These are phyloP conservation scores for Nyctibius bracteatus DNA, from an alignment of 2,113 vertebrate species.

Conservation along the genomic window DNA sequence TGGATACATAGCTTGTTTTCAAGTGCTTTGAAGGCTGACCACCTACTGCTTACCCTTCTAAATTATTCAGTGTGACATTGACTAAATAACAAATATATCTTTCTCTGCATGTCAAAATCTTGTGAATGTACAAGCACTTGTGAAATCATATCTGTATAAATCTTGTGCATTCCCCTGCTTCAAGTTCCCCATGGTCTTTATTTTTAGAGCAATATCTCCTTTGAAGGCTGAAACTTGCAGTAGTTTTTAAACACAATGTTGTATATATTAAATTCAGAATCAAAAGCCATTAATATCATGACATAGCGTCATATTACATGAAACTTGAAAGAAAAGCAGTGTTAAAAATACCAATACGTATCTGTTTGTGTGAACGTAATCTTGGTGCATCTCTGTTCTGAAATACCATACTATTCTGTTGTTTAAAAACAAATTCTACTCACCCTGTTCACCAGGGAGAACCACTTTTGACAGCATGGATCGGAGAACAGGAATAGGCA, in stretches of 20 bases:
- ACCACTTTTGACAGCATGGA: constrained; percentile 93
- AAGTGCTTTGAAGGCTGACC: background rate
- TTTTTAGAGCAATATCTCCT: background rate
- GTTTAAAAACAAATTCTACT: constrained; percentile 39
- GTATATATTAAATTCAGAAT: background rate
- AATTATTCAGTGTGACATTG: background rate
- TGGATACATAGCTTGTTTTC: background rate
- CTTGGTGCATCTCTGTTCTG: background rate
- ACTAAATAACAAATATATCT: background rate
- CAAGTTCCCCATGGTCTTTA: background rate
- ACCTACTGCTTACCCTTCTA: background rate
- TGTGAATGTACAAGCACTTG: background rate
- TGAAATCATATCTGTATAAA: background rate
- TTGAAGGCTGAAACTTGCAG: background rate
- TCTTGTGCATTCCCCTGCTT: background rate
- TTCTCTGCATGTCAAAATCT: background rate
- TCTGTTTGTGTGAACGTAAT: background rate
- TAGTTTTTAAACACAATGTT: background rate
- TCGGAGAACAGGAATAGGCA: constrained; percentile 89
- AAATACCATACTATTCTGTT: background rate
- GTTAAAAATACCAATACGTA: background rate
- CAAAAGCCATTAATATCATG: background rate
- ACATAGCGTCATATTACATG: background rate
- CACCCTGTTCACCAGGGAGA: constrained; percentile 87
- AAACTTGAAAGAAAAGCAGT: background rate